Base-by-base conservation (phyloP, 2,888 invertebrate genomes). In the Prionchulus punctatus region DNA sequence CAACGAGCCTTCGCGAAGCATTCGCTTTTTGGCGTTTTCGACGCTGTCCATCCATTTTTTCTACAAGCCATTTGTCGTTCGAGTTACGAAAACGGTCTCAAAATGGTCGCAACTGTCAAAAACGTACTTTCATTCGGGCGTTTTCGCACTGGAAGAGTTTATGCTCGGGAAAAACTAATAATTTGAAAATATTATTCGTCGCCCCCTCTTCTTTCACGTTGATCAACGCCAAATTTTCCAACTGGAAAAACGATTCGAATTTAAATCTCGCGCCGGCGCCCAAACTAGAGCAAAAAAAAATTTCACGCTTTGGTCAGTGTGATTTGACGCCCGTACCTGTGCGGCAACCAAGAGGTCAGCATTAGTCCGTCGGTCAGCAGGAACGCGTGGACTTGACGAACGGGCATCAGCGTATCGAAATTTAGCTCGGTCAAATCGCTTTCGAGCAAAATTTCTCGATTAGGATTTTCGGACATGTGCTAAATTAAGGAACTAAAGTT, bases 1-100 rank as follows among this genome's bases (percentile, higher is more conserved):
- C 36, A 60, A 67, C 68, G 61, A 72, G 69, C 58, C 65, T 58
- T 2, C 69, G 63, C 21, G 69, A 3, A 60, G 64, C 67, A 85
- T 80, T 61, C 83, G 79, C 70, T 86, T 88, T 70, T 92, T 89
- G 0, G 87, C 86, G 62, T 83, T 79, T 69, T 92, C 92, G 70
- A 91, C 83, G 69, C 86, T 85, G 62, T 89, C 88, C 62, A 92
- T 76, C 92, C 92, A 92, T 68, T 90, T 88, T 75, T 85, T 85
- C 81, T 88, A 60, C 3, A 62, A 43, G 69, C 60, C 56, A 53
- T 49, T 55, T 57, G 15, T 28, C 7, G 15, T 50, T 18, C 28
- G 4, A n/a, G n/a, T n/a, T n/a, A n/a, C n/a, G n/a, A n/a, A n/a
- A n/a, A n/a, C n/a, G n/a, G n/a, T n/a, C n/a, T n/a, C 26, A 36